phyloP scores from a whole-genome alignment of 2,888 invertebrate genomes.

The Archips xylosteana region DNA sequence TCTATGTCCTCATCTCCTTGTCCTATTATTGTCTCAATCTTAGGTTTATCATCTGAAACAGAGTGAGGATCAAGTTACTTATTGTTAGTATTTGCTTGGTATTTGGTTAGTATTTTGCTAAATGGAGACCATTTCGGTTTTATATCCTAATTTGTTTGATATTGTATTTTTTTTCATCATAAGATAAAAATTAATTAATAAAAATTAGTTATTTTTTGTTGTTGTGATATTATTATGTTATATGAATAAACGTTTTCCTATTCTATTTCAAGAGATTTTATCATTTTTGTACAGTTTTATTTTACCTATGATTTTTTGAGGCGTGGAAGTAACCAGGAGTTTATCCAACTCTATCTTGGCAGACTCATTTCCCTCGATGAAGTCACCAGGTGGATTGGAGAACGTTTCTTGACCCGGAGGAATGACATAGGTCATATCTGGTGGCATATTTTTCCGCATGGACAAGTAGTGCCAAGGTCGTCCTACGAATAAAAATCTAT shows the following conservation, averaged over 20 bases:
- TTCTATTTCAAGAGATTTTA: neutral
- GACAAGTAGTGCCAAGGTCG: constrained; percentile 64
- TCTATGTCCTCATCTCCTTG: constrained; percentile 76
- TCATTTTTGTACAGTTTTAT: neutral
- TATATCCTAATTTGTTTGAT: too few relatives aligned
- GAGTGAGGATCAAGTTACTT: neutral
- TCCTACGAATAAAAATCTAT: constrained; percentile 50
- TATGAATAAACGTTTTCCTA: too few relatives aligned
- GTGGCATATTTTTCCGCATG: constrained; percentile 55
- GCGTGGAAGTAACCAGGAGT: constrained; percentile 70
- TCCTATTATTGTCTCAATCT: constrained; percentile 63
- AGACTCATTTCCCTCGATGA: constrained; percentile 54
- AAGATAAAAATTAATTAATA: too few relatives aligned
- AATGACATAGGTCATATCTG: constrained; percentile 36
- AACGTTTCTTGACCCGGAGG: constrained; percentile 11
- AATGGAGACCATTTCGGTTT: too few relatives aligned
- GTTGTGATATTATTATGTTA: too few relatives aligned
- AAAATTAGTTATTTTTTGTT: too few relatives aligned
- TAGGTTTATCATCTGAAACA: constrained; percentile 54
- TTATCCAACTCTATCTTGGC: constrained; percentile 56
- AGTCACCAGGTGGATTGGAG: constrained; percentile 6
- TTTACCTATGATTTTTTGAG: constrained; percentile 63
- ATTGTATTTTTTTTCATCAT: too few relatives aligned
- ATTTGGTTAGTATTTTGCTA: too few relatives aligned
- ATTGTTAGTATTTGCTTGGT: too few relatives aligned